Percentiles rank a stretch among this genome's conserved stretches.
phyloP scores from a whole-genome alignment of 92 coral and sea anemone species.

The Paramuricea clavata region DNA sequence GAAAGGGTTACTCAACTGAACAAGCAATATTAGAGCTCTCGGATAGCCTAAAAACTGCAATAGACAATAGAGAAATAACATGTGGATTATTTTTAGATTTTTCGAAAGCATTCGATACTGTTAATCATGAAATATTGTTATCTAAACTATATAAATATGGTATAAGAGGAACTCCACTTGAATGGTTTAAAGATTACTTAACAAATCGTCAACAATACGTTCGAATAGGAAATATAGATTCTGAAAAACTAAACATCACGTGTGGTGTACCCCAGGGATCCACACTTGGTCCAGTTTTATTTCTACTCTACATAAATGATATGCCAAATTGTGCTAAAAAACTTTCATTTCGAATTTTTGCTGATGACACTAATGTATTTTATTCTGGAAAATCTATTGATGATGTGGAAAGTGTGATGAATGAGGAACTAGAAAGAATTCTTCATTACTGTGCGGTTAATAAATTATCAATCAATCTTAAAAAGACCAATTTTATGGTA shows the following conservation, averaged over 20 bases:
- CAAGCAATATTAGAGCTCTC: slow-evolving; percentile 60
- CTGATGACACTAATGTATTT: slow-evolving; percentile 68
- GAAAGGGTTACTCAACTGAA: slow-evolving; percentile 60
- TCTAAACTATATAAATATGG: slow-evolving; percentile 65
- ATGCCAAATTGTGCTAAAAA: slow-evolving; percentile 52
- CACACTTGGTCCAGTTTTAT: slow-evolving; percentile 65
- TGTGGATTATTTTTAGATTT: slow-evolving; percentile 75
- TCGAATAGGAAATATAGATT: slow-evolving; percentile 21
- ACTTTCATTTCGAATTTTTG: slow-evolving; percentile 64
- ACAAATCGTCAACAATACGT: slow-evolving; percentile 4
- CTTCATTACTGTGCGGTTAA: slow-evolving; percentile 52
- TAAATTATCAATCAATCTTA: slow-evolving; percentile 46
- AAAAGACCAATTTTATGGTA: slow-evolving; percentile 59
- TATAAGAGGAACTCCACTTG: slow-evolving; percentile 57
- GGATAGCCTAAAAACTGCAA: slow-evolving; percentile 52
- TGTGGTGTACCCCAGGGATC: slow-evolving; percentile 74
- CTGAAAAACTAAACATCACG: slow-evolving; percentile 8
- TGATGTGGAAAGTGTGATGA: slow-evolving; percentile 36
- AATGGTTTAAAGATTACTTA: slow-evolving; percentile 34
- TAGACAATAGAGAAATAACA: slow-evolving; percentile 62
- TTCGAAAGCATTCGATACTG: slow-evolving; percentile 72
- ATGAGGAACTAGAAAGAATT: slow-evolving; percentile 44
- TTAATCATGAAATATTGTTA: slow-evolving; percentile 66
- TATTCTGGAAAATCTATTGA: slow-evolving; percentile 47
- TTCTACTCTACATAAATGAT: slow-evolving; percentile 11